Evolutionary conservation across 2,797 vertebrate species (phyloP), one percentile per base, ranked within the genome.

Genomic region (Danionella dracula): DNA sequence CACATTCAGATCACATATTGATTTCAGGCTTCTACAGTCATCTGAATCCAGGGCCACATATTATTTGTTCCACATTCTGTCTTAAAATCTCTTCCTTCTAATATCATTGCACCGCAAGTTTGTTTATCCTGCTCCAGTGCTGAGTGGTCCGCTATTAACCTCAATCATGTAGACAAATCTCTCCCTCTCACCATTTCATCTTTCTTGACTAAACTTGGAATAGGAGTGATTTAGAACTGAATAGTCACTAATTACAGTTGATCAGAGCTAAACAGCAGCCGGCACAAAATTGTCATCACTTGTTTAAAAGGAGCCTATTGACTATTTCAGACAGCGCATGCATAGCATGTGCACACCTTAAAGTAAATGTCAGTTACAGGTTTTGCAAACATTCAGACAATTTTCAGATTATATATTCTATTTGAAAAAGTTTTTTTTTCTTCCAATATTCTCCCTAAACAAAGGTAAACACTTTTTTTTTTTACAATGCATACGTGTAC

Each of bases 91-190:
- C 12, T 42, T n/a, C 51, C 51, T 41, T 44, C 34, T 23, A 35
- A 54, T 21, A 8, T 64, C 21, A 40, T 63, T 64, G 12, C 32
- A 51, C 38, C 51, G 44, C 53, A 1, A 11, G 32, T 16, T 27
- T 50, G 37, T 57, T 58, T 58, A 63, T 71, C 54, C 40, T 66
- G 19, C 34, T 51, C 42, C 34, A 12, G 17, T 35, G 48, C n/a
- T 46, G 19, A 40, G 41, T 59, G 45, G 16, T 53, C 31, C 49
- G 48, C 58, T 67, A 19, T 53, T 20, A 62, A 51, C 35, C 19
- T 5, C 15, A 29, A 41, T 62, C 44, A 40, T 53, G 42, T 59
- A 21, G 16, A 23, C 34, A 54, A 61, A 62, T 16, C 56, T 60
- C 23, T 20, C 23, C 21, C 16, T 42, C 34, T 29, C 13, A 4